These are phyloP conservation scores for Pseudotriccus pelzelni DNA, from an alignment of 2,797 vertebrate genomes.

Conservation along the genomic window DNA sequence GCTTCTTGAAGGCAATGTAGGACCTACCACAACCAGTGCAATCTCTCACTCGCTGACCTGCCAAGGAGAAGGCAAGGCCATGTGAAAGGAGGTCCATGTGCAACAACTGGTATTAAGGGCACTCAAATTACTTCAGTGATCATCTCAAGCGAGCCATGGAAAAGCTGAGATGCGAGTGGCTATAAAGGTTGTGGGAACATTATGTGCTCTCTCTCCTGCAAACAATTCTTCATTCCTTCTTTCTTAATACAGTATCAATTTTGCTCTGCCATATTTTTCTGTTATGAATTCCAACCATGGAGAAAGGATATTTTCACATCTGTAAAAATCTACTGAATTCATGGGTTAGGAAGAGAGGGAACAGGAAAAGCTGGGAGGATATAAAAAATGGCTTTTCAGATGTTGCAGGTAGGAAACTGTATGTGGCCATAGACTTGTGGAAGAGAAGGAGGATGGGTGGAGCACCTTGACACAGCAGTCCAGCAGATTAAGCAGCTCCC, in stretches of 20 bases:
- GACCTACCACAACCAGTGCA: not conserved
- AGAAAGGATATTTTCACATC: not conserved
- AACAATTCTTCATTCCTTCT: not conserved
- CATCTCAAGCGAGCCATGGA: not conserved
- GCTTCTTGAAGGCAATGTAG: too few species aligned
- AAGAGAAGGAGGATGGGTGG: not conserved
- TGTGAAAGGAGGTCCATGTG: accelerated
- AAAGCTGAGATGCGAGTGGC: not conserved
- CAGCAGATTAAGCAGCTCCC: not conserved
- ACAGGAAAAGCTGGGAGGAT: not conserved
- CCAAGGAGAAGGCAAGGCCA: not conserved
- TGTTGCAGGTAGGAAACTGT: not conserved
- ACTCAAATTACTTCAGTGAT: not conserved
- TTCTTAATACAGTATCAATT: not conserved
- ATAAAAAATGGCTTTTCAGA: not conserved
- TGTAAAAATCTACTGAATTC: not conserved
- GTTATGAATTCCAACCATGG: not conserved
- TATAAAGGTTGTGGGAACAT: not conserved
- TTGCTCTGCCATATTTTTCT: not conserved
- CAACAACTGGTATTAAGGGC: not conserved
- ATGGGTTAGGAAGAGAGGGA: not conserved
- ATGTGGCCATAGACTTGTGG: not conserved
- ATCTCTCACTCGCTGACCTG: not conserved
- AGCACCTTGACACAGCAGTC: not conserved
- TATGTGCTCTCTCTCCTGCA: not conserved